These are phyloP conservation scores for Drosophila guanche DNA, from an alignment of 1,140 invertebrate genomes.

Conservation along the genomic window DNA sequence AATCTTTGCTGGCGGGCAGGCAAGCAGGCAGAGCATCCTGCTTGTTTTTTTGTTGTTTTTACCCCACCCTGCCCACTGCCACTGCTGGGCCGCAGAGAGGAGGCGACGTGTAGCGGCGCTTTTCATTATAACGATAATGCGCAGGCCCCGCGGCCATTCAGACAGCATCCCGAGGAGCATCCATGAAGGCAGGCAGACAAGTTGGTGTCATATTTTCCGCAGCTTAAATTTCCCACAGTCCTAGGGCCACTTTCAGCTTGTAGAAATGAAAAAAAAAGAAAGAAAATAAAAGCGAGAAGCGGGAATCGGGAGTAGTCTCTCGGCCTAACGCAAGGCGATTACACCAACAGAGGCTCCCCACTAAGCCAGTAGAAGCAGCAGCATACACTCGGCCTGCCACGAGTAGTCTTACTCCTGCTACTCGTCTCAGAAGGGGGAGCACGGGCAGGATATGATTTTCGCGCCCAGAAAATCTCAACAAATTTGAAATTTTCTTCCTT, in stretches of 20 bases:
- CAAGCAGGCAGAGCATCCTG: slow-evolving; percentile 25
- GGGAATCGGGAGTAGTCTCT: slow-evolving; percentile 32
- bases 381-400: slow-evolving; percentile 34
- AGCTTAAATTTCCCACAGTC: slow-evolving; percentile 73
- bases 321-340: slow-evolving; percentile 68
- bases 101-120: slow-evolving; percentile 19
- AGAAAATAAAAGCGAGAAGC: slow-evolving; percentile 1
- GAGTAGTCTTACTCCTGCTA: slow-evolving; percentile 1
- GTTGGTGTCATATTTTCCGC: slow-evolving; percentile 81
- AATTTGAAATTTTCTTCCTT: slow-evolving; percentile 62
- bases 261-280: slow-evolving; percentile 4
- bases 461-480: slow-evolving; percentile 77
- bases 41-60: slow-evolving; percentile 23
- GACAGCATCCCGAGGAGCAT: slow-evolving; percentile 24
- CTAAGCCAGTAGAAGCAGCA: slow-evolving; percentile 29
- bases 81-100: background rate
- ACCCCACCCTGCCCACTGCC: background rate
- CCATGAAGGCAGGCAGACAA: slow-evolving; percentile 22
- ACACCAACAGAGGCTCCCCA: slow-evolving; percentile 15
- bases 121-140: slow-evolving; percentile 78
- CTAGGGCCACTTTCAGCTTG: slow-evolving; percentile 56
- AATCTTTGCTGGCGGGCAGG: slow-evolving; percentile 77
- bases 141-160: slow-evolving; percentile 62
- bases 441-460: slow-evolving; percentile 69
- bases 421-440: slow-evolving; percentile 14